Percentiles rank a stretch among this genome's conserved stretches.
Conservation (phyloP, 2,113 vertebrate species). For the Colinus virginianus region DNA sequence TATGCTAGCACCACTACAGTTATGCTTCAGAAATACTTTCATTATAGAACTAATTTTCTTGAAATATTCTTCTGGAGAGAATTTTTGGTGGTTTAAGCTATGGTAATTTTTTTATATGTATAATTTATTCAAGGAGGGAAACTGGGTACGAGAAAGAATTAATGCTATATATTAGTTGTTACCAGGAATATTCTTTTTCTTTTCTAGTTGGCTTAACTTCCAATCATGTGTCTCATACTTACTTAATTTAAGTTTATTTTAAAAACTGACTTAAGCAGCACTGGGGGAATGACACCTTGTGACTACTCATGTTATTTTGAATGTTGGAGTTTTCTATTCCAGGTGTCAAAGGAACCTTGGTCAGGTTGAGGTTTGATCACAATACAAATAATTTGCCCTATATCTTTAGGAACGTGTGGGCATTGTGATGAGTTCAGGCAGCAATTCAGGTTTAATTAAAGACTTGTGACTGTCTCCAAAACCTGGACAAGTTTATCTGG, state of each 20-base stretch:
- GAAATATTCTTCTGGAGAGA: conserved; percentile 24
- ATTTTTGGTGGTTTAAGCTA: not conserved
- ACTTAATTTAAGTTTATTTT: no score
- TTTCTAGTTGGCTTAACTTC: not conserved
- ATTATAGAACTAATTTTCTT: conserved; percentile 51
- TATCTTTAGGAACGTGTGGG: accelerated
- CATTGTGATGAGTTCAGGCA: not conserved
- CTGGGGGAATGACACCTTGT: not conserved
- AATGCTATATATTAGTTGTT: not conserved
- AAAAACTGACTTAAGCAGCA: not conserved
- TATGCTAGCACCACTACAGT: conserved; percentile 30
- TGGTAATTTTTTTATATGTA: not conserved
- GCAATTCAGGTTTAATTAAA: not conserved
- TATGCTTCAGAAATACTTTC: conserved; percentile 50
- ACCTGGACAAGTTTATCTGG: not conserved
- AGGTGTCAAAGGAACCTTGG: not conserved
- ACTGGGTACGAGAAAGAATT: not conserved
- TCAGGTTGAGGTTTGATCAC: not conserved
- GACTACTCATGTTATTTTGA: not conserved
- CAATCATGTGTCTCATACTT: not conserved
- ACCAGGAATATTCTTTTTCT: not conserved
- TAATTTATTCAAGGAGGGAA: not conserved
- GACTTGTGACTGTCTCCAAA: not conserved
- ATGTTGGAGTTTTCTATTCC: not conserved
- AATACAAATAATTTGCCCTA: not conserved